Evolutionary conservation across 2,888 invertebrate genomes (phyloP), one percentile per base, ranked within the genome.

Genomic region (Augochlorella aurata): DNA sequence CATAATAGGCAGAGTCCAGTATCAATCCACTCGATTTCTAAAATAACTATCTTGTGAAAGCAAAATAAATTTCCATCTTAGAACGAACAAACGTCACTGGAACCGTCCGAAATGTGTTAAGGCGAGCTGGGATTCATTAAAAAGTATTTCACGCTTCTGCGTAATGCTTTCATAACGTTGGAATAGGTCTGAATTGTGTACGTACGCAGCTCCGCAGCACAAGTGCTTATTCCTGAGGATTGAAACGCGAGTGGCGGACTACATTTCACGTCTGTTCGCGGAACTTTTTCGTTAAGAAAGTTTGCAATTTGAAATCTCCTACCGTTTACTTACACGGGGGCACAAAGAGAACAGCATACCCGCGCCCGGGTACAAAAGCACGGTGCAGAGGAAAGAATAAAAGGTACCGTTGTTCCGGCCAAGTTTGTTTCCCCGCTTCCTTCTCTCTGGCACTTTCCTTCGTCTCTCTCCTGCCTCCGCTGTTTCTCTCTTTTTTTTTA

Each of bases 281-380:
- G 10, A 63, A 63, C 63, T 63, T 63, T 58, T 58, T 58, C 58
- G 38, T 38, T 63, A 38, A 38, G 63, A 63, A 63, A 63, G 63
- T 63, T 63, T 38, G 44, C 38, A 63, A 63, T 38, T 63, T 63
- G 29, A 61, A 61, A 61, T 38, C 38, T 38, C 1, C 63, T 18
- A 63, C 29, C 63, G 38, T 63, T 38, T 63, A 63, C 38, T 63
- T 38, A 18, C 63, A 63, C 61, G 38, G 10, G 38, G 16, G 44
- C 63, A 63, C 63, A 63, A 63, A 63, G 29, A 63, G 63, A n/a
- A 18, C 63, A 63, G 63, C n/a, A 29, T 63, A 38, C 5, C 38
- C 3, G 38, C 38, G 38, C 38, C n/a, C 18, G 29, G 29, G 18
- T 9, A n/a, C n/a, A 38, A 44, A 63, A 63, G 18, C 29, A 18